Percentiles rank a stretch among this genome's conserved stretches.
These are phyloP conservation scores for Umimayanthus chanpuru DNA, from an alignment of 92 coral and sea anemone genomes.

Conservation along the genomic window DNA sequence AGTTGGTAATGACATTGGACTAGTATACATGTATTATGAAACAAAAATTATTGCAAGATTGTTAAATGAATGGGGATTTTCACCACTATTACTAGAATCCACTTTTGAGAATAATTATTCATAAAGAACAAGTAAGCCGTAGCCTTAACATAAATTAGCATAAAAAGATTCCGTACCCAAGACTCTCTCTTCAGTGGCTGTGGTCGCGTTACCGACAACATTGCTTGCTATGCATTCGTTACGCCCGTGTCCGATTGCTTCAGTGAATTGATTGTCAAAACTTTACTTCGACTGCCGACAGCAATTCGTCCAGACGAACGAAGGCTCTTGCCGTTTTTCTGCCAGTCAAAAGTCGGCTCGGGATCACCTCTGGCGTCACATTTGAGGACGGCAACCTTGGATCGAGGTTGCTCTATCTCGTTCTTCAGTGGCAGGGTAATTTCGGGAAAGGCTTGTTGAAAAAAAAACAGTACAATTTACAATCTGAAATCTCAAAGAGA, in stretches of 20 bases:
- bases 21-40: no score
- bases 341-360: slow-evolving; percentile 1
- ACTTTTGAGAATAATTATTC: no score
- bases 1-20: no score
- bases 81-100: no score
- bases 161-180: background rate
- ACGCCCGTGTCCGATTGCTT: background rate
- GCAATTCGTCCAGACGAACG: background rate
- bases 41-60: no score
- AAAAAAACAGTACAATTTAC: background rate
- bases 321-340: background rate
- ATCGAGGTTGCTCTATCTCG: background rate
- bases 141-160: no score
- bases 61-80: no score
- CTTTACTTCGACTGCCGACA: background rate
- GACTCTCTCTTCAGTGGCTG: background rate
- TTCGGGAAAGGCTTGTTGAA: background rate
- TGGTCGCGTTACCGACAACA: background rate
- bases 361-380: slow-evolving; percentile 1
- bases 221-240: background rate
- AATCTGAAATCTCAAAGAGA: no score
- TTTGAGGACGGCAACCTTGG: background rate
- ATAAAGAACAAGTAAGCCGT: no score
- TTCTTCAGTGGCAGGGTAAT: background rate
- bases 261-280: background rate